Evolutionary conservation across 2,888 invertebrate genomes (phyloP).

Genomic region (Phytoseiulus persimilis): DNA sequence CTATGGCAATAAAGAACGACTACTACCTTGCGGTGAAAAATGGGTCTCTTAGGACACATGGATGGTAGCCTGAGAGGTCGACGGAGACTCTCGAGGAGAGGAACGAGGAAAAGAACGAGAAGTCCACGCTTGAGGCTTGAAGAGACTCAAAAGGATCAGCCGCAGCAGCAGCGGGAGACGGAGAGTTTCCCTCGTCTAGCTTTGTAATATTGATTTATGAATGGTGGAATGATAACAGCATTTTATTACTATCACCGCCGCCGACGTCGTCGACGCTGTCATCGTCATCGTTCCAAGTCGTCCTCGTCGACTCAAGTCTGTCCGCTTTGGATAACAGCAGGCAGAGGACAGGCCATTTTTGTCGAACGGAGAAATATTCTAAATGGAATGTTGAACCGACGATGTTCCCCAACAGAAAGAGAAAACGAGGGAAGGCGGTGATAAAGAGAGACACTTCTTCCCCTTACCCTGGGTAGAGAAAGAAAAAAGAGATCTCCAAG

Average conservation of each 20-base stretch:
- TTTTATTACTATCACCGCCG: slow-evolving; percentile 30
- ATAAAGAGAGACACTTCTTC: not conserved
- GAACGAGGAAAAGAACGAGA: not conserved
- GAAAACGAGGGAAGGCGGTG: not conserved
- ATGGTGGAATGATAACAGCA: slow-evolving; percentile 31
- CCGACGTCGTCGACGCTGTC: not conserved
- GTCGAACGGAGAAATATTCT: slow-evolving; percentile 35
- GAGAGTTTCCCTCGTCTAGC: not conserved
- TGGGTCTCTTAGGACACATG: not conserved
- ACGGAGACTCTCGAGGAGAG: not conserved
- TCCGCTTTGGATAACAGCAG: not conserved
- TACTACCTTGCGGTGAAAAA: slow-evolving; percentile 5
- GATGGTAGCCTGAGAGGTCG: slow-evolving; percentile 5
- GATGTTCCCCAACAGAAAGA: slow-evolving; percentile 8
- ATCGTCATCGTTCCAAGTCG: not conserved
- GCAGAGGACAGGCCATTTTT: slow-evolving; percentile 25
- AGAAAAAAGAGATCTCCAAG: not conserved
- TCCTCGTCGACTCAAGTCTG: slow-evolving; percentile 6
- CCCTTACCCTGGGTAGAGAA: not conserved
- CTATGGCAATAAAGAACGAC: slow-evolving; percentile 5
- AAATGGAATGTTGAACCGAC: slow-evolving; percentile 35
- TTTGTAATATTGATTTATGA: slow-evolving; percentile 39
- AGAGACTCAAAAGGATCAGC: slow-evolving; percentile 5
- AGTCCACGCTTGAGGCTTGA: not conserved
- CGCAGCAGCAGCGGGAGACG: not conserved